phyloP scores from a whole-genome alignment of 2,797 vertebrate species.

The Gallinago stenura region DNA sequence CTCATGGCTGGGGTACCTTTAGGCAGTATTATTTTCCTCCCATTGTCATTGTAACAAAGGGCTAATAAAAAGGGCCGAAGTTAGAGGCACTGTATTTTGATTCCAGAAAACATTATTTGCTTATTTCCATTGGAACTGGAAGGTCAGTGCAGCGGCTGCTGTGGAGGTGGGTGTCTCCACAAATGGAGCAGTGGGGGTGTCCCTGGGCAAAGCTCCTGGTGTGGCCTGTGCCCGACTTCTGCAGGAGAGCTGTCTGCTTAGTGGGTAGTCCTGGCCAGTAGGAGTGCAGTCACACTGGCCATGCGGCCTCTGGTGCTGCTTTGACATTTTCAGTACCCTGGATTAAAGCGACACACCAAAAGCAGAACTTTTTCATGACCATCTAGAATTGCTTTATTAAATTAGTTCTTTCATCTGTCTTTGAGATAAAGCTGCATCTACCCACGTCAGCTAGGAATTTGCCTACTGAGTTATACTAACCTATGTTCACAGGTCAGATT shows the following conservation, averaged over 20 bases:
- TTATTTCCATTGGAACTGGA: rapidly evolving
- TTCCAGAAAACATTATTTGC: background rate
- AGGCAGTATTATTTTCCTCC: background rate
- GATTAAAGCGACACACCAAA: background rate
- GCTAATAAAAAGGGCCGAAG: background rate
- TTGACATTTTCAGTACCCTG: background rate
- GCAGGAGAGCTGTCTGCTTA: background rate
- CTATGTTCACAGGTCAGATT: background rate
- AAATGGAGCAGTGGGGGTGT: rapidly evolving
- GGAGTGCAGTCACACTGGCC: background rate
- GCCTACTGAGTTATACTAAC: background rate
- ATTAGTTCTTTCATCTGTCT: background rate
- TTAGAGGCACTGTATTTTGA: background rate
- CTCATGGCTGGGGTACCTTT: background rate
- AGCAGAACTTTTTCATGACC: background rate
- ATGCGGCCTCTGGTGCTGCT: background rate
- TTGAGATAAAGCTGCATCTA: background rate
- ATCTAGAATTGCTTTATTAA: background rate
- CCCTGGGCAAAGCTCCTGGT: too few species aligned
- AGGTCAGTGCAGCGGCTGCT: rapidly evolving
- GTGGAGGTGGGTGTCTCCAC: background rate
- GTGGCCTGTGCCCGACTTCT: rapidly evolving
- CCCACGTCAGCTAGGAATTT: background rate
- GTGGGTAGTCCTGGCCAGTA: too few species aligned
- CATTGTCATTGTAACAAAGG: background rate